phyloP scores from a whole-genome alignment of 2,113 vertebrate genomes.

The Phylloscopus whistleri region DNA sequence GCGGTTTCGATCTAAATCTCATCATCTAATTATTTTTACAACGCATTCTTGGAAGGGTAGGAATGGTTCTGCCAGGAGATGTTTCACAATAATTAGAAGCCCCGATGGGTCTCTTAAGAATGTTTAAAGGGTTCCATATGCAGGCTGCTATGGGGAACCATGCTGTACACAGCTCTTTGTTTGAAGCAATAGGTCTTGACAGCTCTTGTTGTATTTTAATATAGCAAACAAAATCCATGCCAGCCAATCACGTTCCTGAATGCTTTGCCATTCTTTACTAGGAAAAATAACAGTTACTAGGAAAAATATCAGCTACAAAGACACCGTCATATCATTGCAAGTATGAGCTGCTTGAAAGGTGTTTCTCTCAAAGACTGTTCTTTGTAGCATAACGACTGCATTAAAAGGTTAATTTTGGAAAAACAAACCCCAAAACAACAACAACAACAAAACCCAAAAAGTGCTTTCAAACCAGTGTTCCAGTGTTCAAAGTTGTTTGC shows the following conservation, averaged over 20 bases:
- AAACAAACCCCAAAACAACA: not conserved
- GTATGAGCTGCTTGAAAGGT: not conserved
- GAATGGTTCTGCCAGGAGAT: conserved; percentile 77
- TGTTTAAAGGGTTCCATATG: conserved; percentile 82
- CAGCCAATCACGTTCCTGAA: conserved; percentile 63
- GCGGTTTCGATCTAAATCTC: conserved; percentile 80
- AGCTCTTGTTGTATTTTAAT: conserved; percentile 76
- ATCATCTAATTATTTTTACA: conserved; percentile 83
- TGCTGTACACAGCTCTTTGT: conserved; percentile 69
- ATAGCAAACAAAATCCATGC: conserved; percentile 74
- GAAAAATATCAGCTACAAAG: conserved; percentile 45
- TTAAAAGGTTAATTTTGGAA: not conserved
- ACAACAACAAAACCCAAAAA: not conserved
- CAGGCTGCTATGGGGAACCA: conserved; percentile 66
- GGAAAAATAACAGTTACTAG: conserved; percentile 44
- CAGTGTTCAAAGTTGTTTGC: not conserved
- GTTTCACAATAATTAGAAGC: conserved; percentile 83
- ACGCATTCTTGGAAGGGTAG: conserved; percentile 77
- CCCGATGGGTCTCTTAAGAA: conserved; percentile 79
- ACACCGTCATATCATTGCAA: not conserved
- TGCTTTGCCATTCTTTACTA: conserved; percentile 39
- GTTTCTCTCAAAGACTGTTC: not conserved
- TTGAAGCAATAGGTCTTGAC: conserved; percentile 73
- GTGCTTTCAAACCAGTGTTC: not conserved
- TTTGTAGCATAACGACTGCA: not conserved